phyloP scores from a whole-genome alignment of 64 coral and sea anemone species.

The Actinia tenebrosa region DNA sequence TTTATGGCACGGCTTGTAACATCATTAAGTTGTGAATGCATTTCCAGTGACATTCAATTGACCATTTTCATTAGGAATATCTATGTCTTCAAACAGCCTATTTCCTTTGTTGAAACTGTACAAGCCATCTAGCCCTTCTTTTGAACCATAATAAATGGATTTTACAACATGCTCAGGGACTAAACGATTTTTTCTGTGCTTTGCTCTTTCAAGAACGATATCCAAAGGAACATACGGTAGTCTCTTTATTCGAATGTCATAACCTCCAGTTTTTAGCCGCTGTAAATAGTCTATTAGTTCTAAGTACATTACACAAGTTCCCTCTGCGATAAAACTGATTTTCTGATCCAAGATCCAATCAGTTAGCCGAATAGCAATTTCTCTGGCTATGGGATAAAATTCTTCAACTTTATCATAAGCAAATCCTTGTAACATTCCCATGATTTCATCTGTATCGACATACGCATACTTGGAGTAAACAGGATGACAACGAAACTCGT shows the following conservation, averaged over 20 bases:
- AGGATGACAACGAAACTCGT: constrained; percentile 77
- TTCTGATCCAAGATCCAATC: constrained; percentile 97
- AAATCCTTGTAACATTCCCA: constrained; percentile 88
- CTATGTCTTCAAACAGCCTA: constrained; percentile 72
- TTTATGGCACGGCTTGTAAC: neutral
- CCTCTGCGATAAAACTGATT: constrained; percentile 95
- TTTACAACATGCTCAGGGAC: constrained; percentile 80
- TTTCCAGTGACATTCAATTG: neutral
- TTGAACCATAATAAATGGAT: constrained; percentile 76
- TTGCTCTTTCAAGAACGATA: constrained; percentile 66
- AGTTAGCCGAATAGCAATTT: constrained; percentile 88
- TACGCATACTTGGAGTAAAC: constrained; percentile 81
- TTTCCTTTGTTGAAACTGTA: constrained; percentile 73
- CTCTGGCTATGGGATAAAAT: constrained; percentile 91
- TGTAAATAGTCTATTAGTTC: constrained; percentile 89
- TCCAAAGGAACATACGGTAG: constrained; percentile 58
- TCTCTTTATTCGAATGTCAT: constrained; percentile 69
- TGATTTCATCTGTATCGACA: constrained; percentile 96
- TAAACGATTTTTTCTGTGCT: constrained; percentile 73
- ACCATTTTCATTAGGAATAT: neutral
- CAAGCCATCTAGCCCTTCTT: constrained; percentile 59
- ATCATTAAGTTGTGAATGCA: neutral
- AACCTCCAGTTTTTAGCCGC: constrained; percentile 74
- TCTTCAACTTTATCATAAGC: constrained; percentile 83
- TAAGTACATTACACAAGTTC: constrained; percentile 87